Evolutionary conservation across 2,888 invertebrate genomes (phyloP).

Genomic region (Macrosoma leucophasiata): DNA sequence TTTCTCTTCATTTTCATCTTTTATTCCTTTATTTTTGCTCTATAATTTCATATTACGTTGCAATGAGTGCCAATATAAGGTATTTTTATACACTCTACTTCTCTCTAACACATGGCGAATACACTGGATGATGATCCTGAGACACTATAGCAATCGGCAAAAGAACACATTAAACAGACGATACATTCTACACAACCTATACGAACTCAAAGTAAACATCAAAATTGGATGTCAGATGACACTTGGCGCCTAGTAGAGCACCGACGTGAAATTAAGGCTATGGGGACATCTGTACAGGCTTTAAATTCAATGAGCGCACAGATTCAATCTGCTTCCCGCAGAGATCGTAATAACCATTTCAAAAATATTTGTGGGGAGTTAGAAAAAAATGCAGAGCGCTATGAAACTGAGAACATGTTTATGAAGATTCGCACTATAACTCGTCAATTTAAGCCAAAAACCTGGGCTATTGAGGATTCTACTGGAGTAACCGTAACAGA

Average conservation of each 20-base stretch:
- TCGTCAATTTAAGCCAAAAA: conserved; percentile 6
- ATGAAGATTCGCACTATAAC: conserved; percentile 2
- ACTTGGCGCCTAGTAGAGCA: conserved; percentile 1
- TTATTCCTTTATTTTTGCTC: no score
- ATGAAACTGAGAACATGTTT: conserved; percentile 1
- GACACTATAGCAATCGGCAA: no score
- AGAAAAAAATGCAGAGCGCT: not conserved
- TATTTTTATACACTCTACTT: no score
- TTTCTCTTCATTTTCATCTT: no score
- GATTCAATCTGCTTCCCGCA: not conserved
- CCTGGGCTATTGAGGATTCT: conserved; percentile 1
- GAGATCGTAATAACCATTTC: not conserved
- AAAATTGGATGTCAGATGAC: not conserved
- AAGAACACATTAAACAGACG: no score
- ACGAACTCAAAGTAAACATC: not conserved
- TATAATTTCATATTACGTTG: no score
- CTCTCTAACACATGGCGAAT: no score
- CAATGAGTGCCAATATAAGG: no score
- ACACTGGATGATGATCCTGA: no score
- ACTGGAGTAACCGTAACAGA: not conserved
- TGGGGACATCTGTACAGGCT: not conserved
- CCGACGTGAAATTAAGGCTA: not conserved
- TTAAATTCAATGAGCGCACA: not conserved
- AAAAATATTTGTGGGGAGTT: conserved; percentile 3
- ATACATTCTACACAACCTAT: not conserved